Percentiles rank a stretch among this genome's conserved stretches.
phyloP scores from a whole-genome alignment of 2,113 vertebrate genomes.

The Eretmodus cyanostictus region DNA sequence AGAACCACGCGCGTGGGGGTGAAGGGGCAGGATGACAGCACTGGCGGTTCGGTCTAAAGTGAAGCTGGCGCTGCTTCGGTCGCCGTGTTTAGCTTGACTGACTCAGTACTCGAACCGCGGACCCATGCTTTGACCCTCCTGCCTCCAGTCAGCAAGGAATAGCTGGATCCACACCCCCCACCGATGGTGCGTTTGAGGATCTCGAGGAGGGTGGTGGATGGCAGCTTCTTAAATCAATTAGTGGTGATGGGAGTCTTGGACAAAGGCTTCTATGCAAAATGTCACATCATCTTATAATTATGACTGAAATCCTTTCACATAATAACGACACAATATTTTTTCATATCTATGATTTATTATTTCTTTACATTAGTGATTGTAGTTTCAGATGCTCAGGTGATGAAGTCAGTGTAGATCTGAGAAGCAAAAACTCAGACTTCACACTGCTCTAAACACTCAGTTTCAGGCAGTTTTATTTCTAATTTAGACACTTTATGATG shows the following conservation, averaged over 20 bases:
- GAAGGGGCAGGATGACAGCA: neutral
- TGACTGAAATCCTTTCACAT: neutral
- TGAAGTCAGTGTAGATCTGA: neutral
- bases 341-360: neutral
- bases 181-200: conserved; percentile 23
- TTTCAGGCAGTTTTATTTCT: neutral
- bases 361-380: rapidly evolving
- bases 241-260: neutral
- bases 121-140: conserved; percentile 37
- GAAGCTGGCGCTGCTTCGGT: neutral
- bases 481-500: neutral
- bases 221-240: neutral
- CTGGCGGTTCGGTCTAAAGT: neutral
- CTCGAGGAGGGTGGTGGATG: neutral
- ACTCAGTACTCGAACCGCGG: conserved; percentile 29
- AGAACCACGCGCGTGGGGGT: neutral
- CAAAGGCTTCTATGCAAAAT: neutral
- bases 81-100: neutral
- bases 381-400: neutral
- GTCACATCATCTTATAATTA: rapidly evolving
- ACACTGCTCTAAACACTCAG: neutral
- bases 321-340: neutral
- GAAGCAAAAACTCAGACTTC: neutral
- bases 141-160: conserved; percentile 28
- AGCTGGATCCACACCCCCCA: conserved; percentile 49